Evolutionary conservation across 2,888 invertebrate genomes (phyloP), one percentile per base, ranked within the genome.

Genomic region (Melipona bicolor): DNA sequence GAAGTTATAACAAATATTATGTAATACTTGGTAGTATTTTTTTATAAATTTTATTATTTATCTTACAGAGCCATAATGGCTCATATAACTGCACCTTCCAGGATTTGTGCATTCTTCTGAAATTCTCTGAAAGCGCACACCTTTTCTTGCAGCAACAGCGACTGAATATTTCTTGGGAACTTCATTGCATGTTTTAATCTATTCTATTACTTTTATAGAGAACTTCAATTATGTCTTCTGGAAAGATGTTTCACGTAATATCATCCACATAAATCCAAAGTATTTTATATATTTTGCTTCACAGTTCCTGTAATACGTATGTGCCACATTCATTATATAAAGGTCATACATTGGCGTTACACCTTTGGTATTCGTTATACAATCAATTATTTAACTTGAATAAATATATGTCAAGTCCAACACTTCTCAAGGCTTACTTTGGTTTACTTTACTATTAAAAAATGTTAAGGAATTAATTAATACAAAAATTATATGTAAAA

Each of bases 241-340:
- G 68, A 79, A 79, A 27, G 70, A 81, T 65, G 75, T 74, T 75
- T 65, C 32, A 54, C 62, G 73, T 67, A 85, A 79, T 90, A 79
- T 86, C 81, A 79, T 84, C 84, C 84, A 78, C 72, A 67, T 36
- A 77, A 76, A 68, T 80, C 85, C 83, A 79, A 84, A 86, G 78
- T 83, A 69, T 70, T 84, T 84, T 85, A 86, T 70, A 65, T 89
- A 85, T 52, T 69, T 82, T 77, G 82, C 85, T 82, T 85, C 88
- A 67, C 64, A 73, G 77, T 87, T 87, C 91, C 90, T 91, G 90
- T 59, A 91, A 91, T 89, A 83, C 21, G 87, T 79, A 89, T 59
- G 82, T 73, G 74, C 81, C 81, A 86, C 24, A 87, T 73, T 84
- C 64, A 83, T 86, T 85, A 88, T 84, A 67, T 75, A 36, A 52